Evolutionary conservation across 2,888 invertebrate species (phyloP), one percentile per base, ranked within the genome.

Genomic region (Lysandra coridon): DNA sequence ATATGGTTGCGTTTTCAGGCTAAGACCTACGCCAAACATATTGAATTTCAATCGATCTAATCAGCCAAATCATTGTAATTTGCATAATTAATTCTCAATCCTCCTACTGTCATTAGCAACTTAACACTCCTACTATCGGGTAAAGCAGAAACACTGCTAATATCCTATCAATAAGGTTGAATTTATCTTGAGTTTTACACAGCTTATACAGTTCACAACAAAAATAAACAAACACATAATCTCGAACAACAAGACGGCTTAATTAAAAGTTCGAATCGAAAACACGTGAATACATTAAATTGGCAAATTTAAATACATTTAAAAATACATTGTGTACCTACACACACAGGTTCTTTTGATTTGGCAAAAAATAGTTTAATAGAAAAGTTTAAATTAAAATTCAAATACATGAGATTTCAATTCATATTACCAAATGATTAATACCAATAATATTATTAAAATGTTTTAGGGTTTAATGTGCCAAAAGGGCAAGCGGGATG

Each of bases 201-300:
- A 83, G 81, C 81, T 30, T 76, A 76, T 76, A 76, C 81, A 83
- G 82, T 84, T 84, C 85, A 86, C 85, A 84, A 88, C 85, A 87
- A 88, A 76, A 87, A 87, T 85, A 82, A 84, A 85, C 86, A 85
- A 84, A 85, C 85, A 86, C 87, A 89, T 88, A 89, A 88, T 88
- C 86, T 87, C 85, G 82, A 83, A 83, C 84, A 89, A 90, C 88
- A 86, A 90, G 89, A 91, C 84, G 88, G 85, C 89, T 91, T 90
- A 89, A 91, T 91, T 91, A 91, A 89, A 88, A 88, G 86, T 86
- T 86, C 82, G 84, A 87, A 87, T 87, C 80, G 81, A 78, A 85
- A 83, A 82, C 84, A 85, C 82, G 83, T 82, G 86, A 85, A 86
- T 89, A 86, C 85, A 88, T 87, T 86, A 87, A 76, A 76, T 76